These are phyloP conservation scores for Mola mola DNA, from an alignment of 2,113 vertebrate species.

Conservation along the genomic window DNA sequence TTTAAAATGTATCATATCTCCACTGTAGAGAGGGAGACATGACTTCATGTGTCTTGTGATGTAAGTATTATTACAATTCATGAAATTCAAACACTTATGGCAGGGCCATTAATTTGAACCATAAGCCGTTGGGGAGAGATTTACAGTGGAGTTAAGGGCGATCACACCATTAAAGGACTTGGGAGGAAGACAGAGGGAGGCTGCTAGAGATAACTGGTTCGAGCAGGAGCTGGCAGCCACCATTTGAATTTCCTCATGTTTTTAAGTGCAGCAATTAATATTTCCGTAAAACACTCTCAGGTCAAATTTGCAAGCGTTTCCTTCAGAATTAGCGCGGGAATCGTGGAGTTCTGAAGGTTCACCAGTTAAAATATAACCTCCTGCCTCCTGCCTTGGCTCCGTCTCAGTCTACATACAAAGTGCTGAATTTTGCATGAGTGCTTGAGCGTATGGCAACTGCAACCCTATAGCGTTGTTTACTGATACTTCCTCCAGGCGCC, in stretches of 20 bases:
- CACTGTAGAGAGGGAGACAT: constrained; percentile 91
- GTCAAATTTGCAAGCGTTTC: constrained; percentile 78
- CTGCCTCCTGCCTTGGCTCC: constrained; percentile 48
- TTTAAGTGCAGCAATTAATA: constrained; percentile 68
- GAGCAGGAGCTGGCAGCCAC: constrained; percentile 76
- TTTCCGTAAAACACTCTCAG: constrained; percentile 54
- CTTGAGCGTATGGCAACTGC: constrained; percentile 68
- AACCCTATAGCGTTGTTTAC: constrained; percentile 76
- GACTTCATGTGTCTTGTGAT: constrained; percentile 99
- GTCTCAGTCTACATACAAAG: constrained; percentile 63
- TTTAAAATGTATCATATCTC: constrained; percentile 97
- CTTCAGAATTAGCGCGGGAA: constrained; percentile 74
- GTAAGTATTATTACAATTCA: constrained; percentile 99
- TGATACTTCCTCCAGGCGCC: constrained; percentile 70
- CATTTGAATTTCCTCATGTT: constrained; percentile 79
- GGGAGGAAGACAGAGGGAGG: constrained; percentile 50
- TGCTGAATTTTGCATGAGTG: constrained; percentile 78
- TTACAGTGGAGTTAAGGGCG: constrained; percentile 95
- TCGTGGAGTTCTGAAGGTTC: constrained; percentile 83
- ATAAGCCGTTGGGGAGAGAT: constrained; percentile 96
- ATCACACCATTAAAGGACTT: constrained; percentile 94
- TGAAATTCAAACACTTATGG: constrained; percentile 98
- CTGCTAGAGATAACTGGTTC: constrained; percentile 68
- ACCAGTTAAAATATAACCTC: constrained; percentile 85
- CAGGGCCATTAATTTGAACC: constrained; percentile 94